A percentile compares a stretch with the other conserved stretches of the same genome.
phyloP scores from a whole-genome alignment of 2,113 vertebrate genomes.

The Melanotaenia duboulayi region DNA sequence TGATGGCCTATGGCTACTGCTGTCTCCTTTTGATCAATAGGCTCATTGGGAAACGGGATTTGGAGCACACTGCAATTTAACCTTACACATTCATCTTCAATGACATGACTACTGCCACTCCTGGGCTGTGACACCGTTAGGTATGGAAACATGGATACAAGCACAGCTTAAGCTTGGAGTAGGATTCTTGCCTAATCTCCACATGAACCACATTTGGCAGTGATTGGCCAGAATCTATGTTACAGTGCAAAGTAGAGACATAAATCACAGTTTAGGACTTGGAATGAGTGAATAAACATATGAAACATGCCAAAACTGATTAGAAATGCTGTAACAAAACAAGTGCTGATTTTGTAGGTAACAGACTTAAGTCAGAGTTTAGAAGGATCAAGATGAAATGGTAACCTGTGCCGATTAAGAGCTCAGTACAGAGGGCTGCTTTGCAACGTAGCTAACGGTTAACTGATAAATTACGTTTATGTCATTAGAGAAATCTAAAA shows the following conservation, averaged over 20 bases:
- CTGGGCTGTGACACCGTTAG: conserved; percentile 43
- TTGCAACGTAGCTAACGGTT: conserved; percentile 19
- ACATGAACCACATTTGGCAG: background rate
- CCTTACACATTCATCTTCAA: conserved; percentile 65
- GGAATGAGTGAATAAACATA: background rate
- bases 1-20: conserved; percentile 44
- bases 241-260: background rate
- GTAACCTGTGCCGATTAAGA: background rate
- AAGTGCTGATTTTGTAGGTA: background rate
- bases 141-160: conserved; percentile 31
- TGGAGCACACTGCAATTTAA: conserved; percentile 67
- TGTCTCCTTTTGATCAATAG: conserved; percentile 68
- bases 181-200: background rate
- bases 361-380: background rate
- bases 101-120: conserved; percentile 66
- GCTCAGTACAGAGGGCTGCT: conserved; percentile 3
- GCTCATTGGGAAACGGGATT: conserved; percentile 60
- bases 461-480: background rate
- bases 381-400: background rate
- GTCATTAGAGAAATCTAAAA: background rate
- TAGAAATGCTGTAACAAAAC: background rate
- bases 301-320: background rate
- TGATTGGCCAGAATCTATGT: no score
- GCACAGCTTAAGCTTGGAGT: conserved; percentile 3
- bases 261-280: background rate